Evolutionary conservation across 2,797 vertebrate species (phyloP).

Genomic region (Eospalax fontanierii): DNA sequence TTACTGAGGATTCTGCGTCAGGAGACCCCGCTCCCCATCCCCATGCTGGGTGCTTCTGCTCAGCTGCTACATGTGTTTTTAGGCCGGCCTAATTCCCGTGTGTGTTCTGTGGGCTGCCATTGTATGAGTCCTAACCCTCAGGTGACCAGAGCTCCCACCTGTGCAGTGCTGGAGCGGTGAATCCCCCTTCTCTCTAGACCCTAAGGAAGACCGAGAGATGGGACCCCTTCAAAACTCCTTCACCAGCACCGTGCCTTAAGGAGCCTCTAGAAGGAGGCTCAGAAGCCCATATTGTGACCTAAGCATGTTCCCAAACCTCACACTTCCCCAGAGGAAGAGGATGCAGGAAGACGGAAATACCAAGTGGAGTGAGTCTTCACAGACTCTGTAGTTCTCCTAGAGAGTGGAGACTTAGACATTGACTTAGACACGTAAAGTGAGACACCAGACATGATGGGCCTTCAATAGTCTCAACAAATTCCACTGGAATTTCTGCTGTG

Average conservation of each 20-base stretch:
- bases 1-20: not conserved
- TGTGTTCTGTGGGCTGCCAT: not conserved
- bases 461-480: not conserved
- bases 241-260: not conserved
- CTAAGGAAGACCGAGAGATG: not conserved
- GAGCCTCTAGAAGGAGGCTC: not conserved
- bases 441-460: not conserved
- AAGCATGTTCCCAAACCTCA: not conserved
- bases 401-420: not conserved
- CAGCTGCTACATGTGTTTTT: too few species aligned
- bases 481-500: not conserved
- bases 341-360: not conserved
- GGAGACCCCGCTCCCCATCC: too few species aligned
- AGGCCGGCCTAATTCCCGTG: not conserved
- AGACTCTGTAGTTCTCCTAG: not conserved
- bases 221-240: not conserved
- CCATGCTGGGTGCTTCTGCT: too few species aligned
- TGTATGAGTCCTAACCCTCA: not conserved
- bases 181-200: not conserved
- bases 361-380: not conserved
- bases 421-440: not conserved
- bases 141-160: too few species aligned
- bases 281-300: not conserved
- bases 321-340: not conserved
- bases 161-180: not conserved